Percentiles rank a stretch among this genome's conserved stretches.
phyloP scores from a whole-genome alignment of 2,888 invertebrate species.

The Strigamia maritima region DNA sequence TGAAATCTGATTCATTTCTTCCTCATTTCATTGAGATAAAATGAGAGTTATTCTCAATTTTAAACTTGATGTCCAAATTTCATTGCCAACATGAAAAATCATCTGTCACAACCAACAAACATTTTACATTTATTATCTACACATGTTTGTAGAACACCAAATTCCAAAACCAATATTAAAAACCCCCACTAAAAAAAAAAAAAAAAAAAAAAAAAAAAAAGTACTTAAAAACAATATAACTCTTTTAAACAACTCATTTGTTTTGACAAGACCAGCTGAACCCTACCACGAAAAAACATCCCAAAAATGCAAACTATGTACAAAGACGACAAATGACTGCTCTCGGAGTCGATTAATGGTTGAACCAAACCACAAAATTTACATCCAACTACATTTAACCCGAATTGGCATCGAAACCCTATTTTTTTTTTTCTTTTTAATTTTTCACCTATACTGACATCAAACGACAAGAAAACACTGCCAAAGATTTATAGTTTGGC shows the following conservation, averaged over 20 bases:
- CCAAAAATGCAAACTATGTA: neutral
- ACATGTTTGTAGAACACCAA: no score
- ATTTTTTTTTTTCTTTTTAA: neutral
- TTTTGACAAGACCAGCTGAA: neutral
- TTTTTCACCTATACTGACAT: neutral
- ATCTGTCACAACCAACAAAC: no score
- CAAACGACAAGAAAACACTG: neutral
- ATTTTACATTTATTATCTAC: no score
- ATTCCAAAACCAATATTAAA: no score
- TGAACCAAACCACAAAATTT: neutral
- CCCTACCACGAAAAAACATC: neutral
- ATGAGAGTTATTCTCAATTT: no score
- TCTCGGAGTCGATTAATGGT: neutral
- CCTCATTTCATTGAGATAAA: no score
- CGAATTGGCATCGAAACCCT: neutral
- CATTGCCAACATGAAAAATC: no score
- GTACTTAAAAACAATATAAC: neutral
- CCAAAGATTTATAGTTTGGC: neutral
- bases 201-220: no score
- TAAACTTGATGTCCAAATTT: no score
- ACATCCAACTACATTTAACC: neutral
- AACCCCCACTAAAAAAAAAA: no score
- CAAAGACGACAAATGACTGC: conserved; percentile 7
- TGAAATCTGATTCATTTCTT: no score
- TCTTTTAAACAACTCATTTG: neutral